Evolutionary conservation across 2,888 invertebrate species (phyloP).

Genomic region (Meiosimyza platycephala): DNA sequence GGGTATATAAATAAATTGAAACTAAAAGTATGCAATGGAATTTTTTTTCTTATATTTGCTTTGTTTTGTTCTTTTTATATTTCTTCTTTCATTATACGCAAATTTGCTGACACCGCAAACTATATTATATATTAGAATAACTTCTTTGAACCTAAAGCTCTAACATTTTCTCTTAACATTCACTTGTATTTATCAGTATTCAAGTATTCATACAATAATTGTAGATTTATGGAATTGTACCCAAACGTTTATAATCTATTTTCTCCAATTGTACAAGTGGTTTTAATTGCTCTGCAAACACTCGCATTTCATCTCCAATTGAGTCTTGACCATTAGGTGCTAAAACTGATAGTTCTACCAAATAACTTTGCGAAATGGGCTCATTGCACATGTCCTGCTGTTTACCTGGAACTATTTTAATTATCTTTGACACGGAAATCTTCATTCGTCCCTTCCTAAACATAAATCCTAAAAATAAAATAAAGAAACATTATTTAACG

Average conservation of each 20-base stretch:
- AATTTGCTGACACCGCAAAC: too few relatives aligned
- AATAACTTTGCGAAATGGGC: slow-evolving; percentile 89
- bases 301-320: slow-evolving; percentile 94
- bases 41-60: too few relatives aligned
- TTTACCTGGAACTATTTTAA: slow-evolving; percentile 83
- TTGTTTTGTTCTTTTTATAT: too few relatives aligned
- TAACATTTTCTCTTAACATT: neutral
- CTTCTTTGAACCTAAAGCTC: too few relatives aligned
- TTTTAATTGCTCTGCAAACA: slow-evolving; percentile 93
- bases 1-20: neutral
- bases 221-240: slow-evolving; percentile 54
- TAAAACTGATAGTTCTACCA: slow-evolving; percentile 87
- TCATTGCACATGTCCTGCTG: slow-evolving; percentile 77
- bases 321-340: slow-evolving; percentile 94
- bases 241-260: slow-evolving; percentile 86
- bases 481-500: too few relatives aligned
- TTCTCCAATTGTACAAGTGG: slow-evolving; percentile 93
- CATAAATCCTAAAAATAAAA: slow-evolving; percentile 73
- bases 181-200: neutral
- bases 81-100: too few relatives aligned
- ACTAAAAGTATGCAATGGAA: too few relatives aligned
- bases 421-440: slow-evolving; percentile 94
- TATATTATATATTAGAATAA: too few relatives aligned
- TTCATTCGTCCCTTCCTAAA: slow-evolving; percentile 97
- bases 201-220: neutral